Conservation (phyloP, 2,888 invertebrate genomes). For the Drosophila basisetae region DNA sequence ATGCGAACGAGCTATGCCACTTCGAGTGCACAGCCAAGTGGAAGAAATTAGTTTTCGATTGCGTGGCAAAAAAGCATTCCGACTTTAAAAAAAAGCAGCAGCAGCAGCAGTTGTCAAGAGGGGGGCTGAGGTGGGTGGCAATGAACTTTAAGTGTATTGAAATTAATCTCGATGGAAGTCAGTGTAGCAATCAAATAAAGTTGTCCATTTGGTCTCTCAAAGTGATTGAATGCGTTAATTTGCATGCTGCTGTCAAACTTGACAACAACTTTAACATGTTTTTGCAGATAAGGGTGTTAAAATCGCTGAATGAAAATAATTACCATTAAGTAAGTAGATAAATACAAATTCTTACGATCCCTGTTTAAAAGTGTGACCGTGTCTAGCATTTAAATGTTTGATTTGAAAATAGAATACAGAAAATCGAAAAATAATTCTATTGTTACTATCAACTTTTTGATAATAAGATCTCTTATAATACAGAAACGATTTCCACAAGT, state of each 20-base stretch:
- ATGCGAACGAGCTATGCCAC: background rate
- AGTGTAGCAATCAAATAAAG: background rate
- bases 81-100: conserved; percentile 31
- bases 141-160: conserved; percentile 30
- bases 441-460: background rate
- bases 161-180: conserved; percentile 39
- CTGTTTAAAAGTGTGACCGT: background rate
- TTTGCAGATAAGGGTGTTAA: background rate
- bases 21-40: conserved; percentile 55
- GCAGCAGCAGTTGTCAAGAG: background rate
- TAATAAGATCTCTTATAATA: background rate
- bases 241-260: background rate
- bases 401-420: background rate
- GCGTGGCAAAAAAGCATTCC: conserved; percentile 52
- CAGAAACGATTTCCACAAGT: background rate
- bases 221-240: conserved; percentile 3
- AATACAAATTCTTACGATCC: background rate
- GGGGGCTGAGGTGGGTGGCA: background rate
- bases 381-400: background rate
- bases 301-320: background rate
- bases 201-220: background rate
- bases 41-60: conserved; percentile 75
- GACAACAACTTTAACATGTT: background rate
- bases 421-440: background rate
- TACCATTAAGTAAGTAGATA: background rate